Conservation (phyloP, 2,797 vertebrate genomes). For the Syngnathus acus region DNA sequence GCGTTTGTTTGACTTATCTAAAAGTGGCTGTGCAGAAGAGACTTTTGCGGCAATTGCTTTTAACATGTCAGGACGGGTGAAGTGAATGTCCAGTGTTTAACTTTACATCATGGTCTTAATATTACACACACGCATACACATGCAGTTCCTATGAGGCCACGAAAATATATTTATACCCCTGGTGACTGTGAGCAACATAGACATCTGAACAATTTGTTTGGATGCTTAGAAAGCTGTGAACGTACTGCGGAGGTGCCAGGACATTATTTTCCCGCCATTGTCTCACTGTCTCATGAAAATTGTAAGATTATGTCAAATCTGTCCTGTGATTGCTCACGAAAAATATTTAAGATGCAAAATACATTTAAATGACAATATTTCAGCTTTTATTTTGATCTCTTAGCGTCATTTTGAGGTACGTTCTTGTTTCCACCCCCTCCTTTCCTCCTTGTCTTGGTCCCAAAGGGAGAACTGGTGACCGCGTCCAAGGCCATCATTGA, state of each 20-base stretch:
- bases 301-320: background rate
- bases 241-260: background rate
- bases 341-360: background rate
- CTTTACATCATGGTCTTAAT: too few relatives aligned
- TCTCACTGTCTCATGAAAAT: background rate
- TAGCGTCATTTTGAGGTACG: background rate
- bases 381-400: background rate
- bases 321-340: background rate
- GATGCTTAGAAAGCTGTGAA: too few relatives aligned
- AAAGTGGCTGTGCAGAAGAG: background rate
- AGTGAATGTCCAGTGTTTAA: too few relatives aligned
- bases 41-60: background rate
- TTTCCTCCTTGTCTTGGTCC: constrained; percentile 34
- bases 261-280: background rate
- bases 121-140: background rate
- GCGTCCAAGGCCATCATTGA: constrained; percentile 99
- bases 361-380: background rate
- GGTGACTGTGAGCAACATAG: background rate
- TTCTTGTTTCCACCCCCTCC: too few relatives aligned
- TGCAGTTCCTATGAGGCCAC: background rate
- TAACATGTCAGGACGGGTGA: too few relatives aligned
- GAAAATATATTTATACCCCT: background rate
- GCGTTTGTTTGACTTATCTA: background rate
- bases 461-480: constrained; percentile 91
- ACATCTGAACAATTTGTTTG: background rate